A percentile compares a stretch with the other conserved stretches of the same genome.
Evolutionary conservation across 2,113 vertebrate genomes (phyloP).

Genomic region (Lanius ludovicianus): DNA sequence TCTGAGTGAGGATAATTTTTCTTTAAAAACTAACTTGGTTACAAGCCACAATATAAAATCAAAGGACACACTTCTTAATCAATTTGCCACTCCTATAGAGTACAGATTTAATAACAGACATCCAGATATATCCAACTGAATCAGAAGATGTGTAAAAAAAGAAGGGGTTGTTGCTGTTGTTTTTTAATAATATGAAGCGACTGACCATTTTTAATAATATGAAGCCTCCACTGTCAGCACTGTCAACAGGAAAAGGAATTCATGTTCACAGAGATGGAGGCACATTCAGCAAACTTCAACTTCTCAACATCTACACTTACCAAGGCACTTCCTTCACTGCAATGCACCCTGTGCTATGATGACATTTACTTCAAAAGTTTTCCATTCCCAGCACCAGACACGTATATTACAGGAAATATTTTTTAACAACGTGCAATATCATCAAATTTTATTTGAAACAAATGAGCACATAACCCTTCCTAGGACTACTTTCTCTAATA

Average conservation of each 20-base stretch:
- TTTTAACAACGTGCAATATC: neutral
- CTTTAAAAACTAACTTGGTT: conserved; percentile 17
- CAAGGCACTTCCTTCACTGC: neutral
- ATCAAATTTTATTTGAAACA: neutral
- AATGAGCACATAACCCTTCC: neutral
- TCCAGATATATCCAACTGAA: neutral
- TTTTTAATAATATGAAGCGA: neutral
- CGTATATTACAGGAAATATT: neutral
- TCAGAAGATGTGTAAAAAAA: conserved; percentile 4
- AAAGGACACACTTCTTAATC: conserved; percentile 68
- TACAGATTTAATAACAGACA: neutral
- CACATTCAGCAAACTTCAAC: neutral
- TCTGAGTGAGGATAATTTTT: neutral
- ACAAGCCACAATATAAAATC: conserved; percentile 53
- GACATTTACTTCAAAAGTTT: neutral
- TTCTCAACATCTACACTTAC: fast-evolving
- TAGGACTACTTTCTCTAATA: neutral
- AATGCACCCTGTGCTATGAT: neutral
- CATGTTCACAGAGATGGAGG: fast-evolving
- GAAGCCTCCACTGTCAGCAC: neutral
- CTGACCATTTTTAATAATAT: neutral
- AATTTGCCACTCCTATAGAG: conserved; percentile 57
- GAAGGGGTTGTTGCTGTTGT: neutral
- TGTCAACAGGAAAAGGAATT: neutral
- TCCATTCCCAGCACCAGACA: neutral